Evolutionary conservation across 1,140 invertebrate genomes (phyloP), one percentile per base, ranked within the genome.

Genomic region (Pseudomyrmex cubaensis): DNA sequence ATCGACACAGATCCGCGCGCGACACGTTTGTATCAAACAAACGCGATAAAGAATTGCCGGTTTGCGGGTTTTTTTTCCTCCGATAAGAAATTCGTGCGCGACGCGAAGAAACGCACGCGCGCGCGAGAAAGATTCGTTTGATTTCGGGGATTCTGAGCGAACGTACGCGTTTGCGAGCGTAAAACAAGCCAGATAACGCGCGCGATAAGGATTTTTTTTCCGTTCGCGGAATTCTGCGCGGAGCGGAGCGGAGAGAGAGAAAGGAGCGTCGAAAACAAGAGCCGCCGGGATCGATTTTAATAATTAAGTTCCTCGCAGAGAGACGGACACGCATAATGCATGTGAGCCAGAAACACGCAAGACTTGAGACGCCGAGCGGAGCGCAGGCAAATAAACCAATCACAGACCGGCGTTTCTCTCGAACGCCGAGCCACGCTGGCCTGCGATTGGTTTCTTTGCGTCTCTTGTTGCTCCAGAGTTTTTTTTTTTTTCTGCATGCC

Each of bases 61-160:
- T 2, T 56, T 46, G n/a, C 13, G 15, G 25, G 54, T 59, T 70
- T 20, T 20, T 20, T 20, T 20, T 70, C 63, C 64, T 48, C 2
- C 17, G 76, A 80, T 80, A 80, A 80, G 8, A 70, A 67, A 80
- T 80, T 80, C 22, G 20, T 2, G 35, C 15, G 52, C 63, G 9
- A 12, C 62, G 12, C 22, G 59, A 63, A 22, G 17, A 67, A 56
- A 25, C 2, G 22, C 22, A 25, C 22, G 3, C 25, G 50, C 20
- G 57, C 44, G 22, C 62, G 8, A 1, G 35, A 57, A 20, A 50
- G 54, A 80, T 48, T 70, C 54, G 44, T 80, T 78, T 80, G 66
- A 70, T 70, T 54, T 80, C 54, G 35, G 44, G 20, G 64, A 12
- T 13, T 25, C 25, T 15, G 13, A 15, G 17, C 35, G 2, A 20